A percentile compares a stretch with the other conserved stretches of the same genome.
Evolutionary conservation across 2,888 invertebrate species (phyloP).

Genomic region (Drosophila anceps): DNA sequence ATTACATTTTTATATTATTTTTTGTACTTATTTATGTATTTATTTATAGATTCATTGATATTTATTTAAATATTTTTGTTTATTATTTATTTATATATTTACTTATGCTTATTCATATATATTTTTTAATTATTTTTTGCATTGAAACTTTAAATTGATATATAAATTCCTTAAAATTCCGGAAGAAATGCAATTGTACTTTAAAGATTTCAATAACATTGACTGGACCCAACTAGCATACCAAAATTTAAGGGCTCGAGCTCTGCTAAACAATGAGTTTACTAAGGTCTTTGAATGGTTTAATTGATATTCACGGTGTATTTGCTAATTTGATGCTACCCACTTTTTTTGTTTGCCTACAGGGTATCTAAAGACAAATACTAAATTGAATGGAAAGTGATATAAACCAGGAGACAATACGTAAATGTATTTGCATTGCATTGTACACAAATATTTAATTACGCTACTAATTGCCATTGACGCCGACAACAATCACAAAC

Average conservation of each 20-base stretch:
- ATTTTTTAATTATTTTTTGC: no score
- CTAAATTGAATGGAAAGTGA: slow-evolving; percentile 22
- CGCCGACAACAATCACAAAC: slow-evolving; percentile 41
- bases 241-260: background rate
- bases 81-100: background rate
- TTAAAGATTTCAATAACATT: background rate
- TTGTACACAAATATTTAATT: slow-evolving; percentile 74
- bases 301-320: background rate
- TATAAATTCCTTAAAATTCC: background rate
- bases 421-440: slow-evolving; percentile 30
- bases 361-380: slow-evolving; percentile 35
- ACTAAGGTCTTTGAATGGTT: background rate
- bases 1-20: no score
- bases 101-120: no score
- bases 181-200: background rate
- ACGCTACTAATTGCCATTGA: slow-evolving; percentile 74
- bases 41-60: no score
- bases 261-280: background rate
- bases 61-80: no score
- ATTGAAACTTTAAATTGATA: background rate
- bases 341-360: background rate
- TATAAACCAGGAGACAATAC: slow-evolving; percentile 31
- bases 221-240: background rate
- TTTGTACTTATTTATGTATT: no score
- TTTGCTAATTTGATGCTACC: background rate